Evolutionary conservation across 2,888 invertebrate genomes (phyloP), one percentile per base, ranked within the genome.

Genomic region (Caenorhabditis sinica): DNA sequence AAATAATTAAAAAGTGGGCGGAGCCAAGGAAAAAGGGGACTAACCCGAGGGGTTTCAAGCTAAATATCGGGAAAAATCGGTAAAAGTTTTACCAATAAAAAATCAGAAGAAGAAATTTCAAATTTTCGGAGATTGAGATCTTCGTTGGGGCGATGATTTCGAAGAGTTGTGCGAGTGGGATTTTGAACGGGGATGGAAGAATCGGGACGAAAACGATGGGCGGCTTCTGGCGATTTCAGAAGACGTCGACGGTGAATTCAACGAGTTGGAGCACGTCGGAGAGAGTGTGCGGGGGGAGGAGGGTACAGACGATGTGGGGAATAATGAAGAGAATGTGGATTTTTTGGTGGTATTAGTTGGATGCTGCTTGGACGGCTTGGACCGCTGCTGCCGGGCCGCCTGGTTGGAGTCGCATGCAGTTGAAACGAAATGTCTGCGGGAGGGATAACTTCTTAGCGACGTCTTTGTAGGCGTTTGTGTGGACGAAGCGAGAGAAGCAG

Each of bases 401-500:
- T 25, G 89, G 87, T 40, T 88, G 85, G 17, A 83, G 82, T 36
- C 88, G 86, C 53, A 86, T 85, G 49, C 79, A 63, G 75, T 86
- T 86, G 85, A 89, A 89, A 20, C 90, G 89, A 87, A 90, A 90
- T 33, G 86, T 88, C 80, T 89, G 90, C 33, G 90, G 90, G 11
- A 90, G 87, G 8, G 83, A 83, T 63, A 90, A 60, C 75, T 88
- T 88, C 73, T 90, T 90, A 9, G 90, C 90, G 28, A 90, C 86
- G 61, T 90, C 89, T 65, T 89, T 90, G 86, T 90, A 90, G 43
- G 85, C 86, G 40, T 77, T 69, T 13, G 90, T 90, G 82, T 90
- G 90, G 3, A 90, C 90, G 75, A 90, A 90, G n/a, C 90, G 89
- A 17, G 89, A 89, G 85, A 90, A 90, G 61, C 90, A 90, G 76